A percentile compares a stretch with the other conserved stretches of the same genome.
Conservation (phyloP, 2,797 vertebrate genomes). For the Champsocephalus gunnari region DNA sequence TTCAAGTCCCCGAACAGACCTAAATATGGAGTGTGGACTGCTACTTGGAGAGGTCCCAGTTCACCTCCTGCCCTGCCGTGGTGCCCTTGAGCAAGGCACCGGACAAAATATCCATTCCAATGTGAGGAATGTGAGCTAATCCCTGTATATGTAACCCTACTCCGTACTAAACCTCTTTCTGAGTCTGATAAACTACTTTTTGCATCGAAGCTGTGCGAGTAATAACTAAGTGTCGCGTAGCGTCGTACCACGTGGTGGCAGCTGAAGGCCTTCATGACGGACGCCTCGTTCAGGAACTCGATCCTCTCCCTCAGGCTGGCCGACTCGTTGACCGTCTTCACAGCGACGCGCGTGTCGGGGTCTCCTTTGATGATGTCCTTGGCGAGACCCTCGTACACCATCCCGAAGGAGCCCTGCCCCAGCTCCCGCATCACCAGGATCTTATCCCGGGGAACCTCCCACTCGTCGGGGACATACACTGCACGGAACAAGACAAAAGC, state of each 20-base stretch:
- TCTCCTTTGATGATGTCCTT: slow-evolving; percentile 96
- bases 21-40: too few species aligned
- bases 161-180: too few species aligned
- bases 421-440: slow-evolving; percentile 92
- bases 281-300: slow-evolving; percentile 98
- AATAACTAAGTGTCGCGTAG: rapidly evolving
- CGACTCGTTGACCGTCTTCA: slow-evolving; percentile 97
- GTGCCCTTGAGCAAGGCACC: too few species aligned
- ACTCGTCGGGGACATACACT: slow-evolving; percentile 97
- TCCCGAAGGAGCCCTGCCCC: slow-evolving; percentile 97
- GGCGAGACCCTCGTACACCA: slow-evolving; percentile 97
- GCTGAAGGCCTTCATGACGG: slow-evolving; percentile 98
- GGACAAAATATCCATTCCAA: too few species aligned
- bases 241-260: slow-evolving; percentile 96
- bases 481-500: slow-evolving; percentile 11
- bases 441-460: slow-evolving; percentile 97
- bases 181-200: too few species aligned
- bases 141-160: too few species aligned
- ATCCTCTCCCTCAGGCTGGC: slow-evolving; percentile 97
- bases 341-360: slow-evolving; percentile 90
- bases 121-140: too few species aligned
- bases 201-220: neutral
- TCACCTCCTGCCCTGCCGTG: too few species aligned
- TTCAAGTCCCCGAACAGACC: too few species aligned
- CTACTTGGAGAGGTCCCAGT: too few species aligned